Evolutionary conservation across 2,888 invertebrate genomes (phyloP), one percentile per base, ranked within the genome.

Genomic region (Himalopsyche kuldschensis): DNA sequence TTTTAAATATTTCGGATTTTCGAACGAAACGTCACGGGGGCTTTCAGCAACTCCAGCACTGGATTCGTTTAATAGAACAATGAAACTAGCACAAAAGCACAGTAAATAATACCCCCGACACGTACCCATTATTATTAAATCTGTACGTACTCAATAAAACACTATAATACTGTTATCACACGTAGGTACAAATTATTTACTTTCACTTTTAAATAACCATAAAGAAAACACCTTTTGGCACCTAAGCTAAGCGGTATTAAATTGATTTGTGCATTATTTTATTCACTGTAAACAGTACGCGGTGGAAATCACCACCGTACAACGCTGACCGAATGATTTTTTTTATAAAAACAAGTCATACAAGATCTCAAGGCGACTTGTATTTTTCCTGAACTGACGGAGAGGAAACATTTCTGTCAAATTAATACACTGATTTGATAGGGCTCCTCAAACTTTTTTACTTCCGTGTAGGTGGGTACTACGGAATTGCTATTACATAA

Each of bases 1-100:
- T 87, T 93, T 93, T 17, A 93, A 93, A 88, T 97, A 97, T 86
- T 93, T 92, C 0, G 94, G 76, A 78, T 82, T 75, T 8, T 80
- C 80, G 48, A 84, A 84, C 2, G 82, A 78, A 24, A 84, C 20
- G 4, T 84, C 82, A 11, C 63, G 46, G n/a, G 24, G 35, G 6
- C 48, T 55, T 4, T 84, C 84, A 32, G 80, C 30, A 41, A 75
- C 55, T n/a, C 84, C 47, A 17, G 77, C 80, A 11, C 20, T 48
- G 31, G 80, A 82, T 47, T 75, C 27, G n/a, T 80, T 55, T 8
- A 32, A 15, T 0, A 47, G 30, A 55, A 83, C 48, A 46, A 80
- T 46, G 76, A 80, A 48, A 48, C 17, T 20, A 8, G 55, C 63
- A 77, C 80, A 80, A 20, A 80, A 55, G 76, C 79, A 75, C 27